Evolutionary conservation across 2,797 vertebrate genomes (phyloP).

Genomic region (Crocodylus rhombifer): DNA sequence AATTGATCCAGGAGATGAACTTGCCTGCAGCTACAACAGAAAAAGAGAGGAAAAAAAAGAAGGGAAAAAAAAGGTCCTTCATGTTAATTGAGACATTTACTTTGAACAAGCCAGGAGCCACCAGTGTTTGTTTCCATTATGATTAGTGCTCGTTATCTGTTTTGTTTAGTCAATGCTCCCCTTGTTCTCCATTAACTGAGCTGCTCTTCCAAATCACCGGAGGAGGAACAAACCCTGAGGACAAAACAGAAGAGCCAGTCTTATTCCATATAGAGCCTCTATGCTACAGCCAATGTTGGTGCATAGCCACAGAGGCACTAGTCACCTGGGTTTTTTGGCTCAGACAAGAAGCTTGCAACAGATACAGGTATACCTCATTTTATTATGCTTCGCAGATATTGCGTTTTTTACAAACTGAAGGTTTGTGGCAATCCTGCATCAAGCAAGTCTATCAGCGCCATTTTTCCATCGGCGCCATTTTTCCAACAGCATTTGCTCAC

Average conservation of each 20-base stretch:
- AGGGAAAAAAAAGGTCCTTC: constrained; percentile 15
- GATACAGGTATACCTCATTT: too few species aligned
- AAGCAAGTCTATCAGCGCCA: too few species aligned
- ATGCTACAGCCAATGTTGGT: background rate
- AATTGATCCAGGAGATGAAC: constrained; percentile 47
- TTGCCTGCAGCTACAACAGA: constrained; percentile 7
- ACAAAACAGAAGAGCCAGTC: background rate
- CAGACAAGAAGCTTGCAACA: background rate
- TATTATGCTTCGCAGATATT: too few species aligned
- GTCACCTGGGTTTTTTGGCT: background rate
- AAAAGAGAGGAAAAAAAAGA: background rate
- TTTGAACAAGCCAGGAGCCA: constrained; percentile 10
- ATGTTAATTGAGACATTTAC: constrained; percentile 60
- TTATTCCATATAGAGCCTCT: background rate
- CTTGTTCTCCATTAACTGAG: background rate
- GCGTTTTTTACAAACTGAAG: too few species aligned
- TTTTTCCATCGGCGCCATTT: too few species aligned
- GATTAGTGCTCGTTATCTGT: constrained; percentile 2
- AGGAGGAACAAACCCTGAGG: background rate
- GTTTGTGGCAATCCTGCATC: too few species aligned
- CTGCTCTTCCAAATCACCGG: background rate
- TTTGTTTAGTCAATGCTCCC: background rate
- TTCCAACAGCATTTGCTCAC: too few species aligned
- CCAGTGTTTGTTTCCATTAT: background rate
- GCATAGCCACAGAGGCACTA: background rate